phyloP scores from a whole-genome alignment of 2,113 vertebrate species.

The Chrysemys picta region DNA sequence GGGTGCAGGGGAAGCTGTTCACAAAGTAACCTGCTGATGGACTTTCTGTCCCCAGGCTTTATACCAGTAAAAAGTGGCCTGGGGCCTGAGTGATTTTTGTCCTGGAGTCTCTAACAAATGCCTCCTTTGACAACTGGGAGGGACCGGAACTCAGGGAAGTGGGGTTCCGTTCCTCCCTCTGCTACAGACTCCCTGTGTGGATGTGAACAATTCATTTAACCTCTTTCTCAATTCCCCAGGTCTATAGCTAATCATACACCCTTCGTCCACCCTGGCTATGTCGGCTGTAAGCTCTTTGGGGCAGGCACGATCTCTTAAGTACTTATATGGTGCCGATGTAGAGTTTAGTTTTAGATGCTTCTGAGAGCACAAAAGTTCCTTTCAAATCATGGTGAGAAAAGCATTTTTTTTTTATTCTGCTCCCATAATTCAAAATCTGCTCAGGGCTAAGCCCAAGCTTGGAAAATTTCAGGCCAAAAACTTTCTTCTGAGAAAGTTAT shows the following conservation, averaged over 20 bases:
- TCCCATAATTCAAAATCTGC: slow-evolving; percentile 19
- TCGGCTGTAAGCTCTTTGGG: not conserved
- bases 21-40: too few species aligned
- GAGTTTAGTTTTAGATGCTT: slow-evolving; percentile 42
- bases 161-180: too few species aligned
- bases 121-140: too few species aligned
- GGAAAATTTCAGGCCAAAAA: slow-evolving; percentile 40
- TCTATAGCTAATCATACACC: not conserved
- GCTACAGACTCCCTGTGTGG: not conserved
- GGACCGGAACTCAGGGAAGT: too few species aligned
- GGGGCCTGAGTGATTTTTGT: too few species aligned
- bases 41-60: too few species aligned
- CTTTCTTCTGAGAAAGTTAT: slow-evolving; percentile 16
- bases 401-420: not conserved
- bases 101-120: too few species aligned
- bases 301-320: not conserved
- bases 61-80: too few species aligned
- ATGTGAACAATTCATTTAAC: not conserved
- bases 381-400: not conserved
- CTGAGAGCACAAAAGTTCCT: slow-evolving; percentile 37
- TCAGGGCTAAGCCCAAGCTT: not conserved
- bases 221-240: not conserved
- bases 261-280: not conserved
- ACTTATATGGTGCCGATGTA: not conserved
- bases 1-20: too few species aligned